phyloP scores from a whole-genome alignment of 2,113 vertebrate genomes.

The Balaenoptera acutorostrata region DNA sequence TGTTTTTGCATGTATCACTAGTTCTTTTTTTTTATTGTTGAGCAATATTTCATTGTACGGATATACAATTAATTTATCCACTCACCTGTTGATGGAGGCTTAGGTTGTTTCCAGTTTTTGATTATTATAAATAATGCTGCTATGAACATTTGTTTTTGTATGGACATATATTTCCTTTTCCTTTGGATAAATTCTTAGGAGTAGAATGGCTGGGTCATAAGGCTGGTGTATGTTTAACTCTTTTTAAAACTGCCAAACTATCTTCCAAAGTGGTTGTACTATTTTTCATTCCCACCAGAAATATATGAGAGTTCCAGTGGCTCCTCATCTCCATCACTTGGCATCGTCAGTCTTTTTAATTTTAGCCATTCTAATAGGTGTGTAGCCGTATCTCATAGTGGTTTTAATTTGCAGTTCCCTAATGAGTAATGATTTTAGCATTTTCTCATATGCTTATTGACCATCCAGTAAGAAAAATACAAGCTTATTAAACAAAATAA shows the following conservation, averaged over 20 bases:
- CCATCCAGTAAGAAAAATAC: background rate
- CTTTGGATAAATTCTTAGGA: background rate
- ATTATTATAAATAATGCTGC: background rate
- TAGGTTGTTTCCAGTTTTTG: background rate
- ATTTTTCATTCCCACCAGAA: background rate
- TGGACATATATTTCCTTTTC: background rate
- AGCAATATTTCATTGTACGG: background rate
- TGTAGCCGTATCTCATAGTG: background rate
- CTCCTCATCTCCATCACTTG: background rate
- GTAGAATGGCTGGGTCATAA: background rate
- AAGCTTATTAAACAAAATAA: background rate
- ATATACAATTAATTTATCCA: background rate
- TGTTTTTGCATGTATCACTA: accelerated
- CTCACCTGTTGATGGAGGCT: background rate
- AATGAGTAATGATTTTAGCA: background rate
- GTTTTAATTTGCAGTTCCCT: background rate
- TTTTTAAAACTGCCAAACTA: background rate
- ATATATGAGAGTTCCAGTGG: background rate
- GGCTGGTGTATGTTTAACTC: background rate
- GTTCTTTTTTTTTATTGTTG: background rate
- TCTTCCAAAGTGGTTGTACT: background rate
- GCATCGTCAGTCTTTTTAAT: background rate
- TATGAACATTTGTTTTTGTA: background rate
- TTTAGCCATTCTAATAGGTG: background rate
- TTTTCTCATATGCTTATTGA: background rate